Evolutionary conservation across 2,113 vertebrate species (phyloP).

Genomic region (Mellivora capensis): DNA sequence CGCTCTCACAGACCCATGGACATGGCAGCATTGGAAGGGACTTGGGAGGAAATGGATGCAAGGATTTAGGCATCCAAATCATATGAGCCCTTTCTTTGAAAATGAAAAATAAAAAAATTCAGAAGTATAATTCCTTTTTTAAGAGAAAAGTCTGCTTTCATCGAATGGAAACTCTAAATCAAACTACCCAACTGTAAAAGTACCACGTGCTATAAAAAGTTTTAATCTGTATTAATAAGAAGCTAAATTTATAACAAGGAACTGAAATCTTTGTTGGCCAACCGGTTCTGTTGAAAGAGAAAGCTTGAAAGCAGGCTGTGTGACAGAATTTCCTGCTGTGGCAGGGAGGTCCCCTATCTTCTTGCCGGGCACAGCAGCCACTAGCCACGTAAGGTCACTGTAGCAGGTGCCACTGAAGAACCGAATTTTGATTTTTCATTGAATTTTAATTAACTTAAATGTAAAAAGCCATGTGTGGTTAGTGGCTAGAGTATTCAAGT

Average conservation of each 20-base stretch:
- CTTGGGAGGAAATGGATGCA: background rate
- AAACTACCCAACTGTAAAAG: background rate
- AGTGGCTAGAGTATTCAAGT: background rate
- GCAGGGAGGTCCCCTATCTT: background rate
- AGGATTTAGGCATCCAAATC: background rate
- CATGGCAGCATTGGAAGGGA: background rate
- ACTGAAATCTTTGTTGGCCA: background rate
- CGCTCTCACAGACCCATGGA: background rate
- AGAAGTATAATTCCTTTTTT: background rate
- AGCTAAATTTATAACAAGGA: background rate
- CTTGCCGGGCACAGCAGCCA: no score
- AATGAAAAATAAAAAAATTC: background rate
- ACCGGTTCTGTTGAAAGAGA: background rate
- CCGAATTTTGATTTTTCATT: background rate
- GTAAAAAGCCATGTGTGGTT: background rate
- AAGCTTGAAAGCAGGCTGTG: background rate
- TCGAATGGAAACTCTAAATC: background rate
- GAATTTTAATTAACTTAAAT: background rate
- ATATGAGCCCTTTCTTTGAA: background rate
- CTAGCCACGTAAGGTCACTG: accelerated
- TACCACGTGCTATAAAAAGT: background rate
- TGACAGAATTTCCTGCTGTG: background rate
- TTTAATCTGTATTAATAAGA: background rate
- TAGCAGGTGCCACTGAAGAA: background rate
- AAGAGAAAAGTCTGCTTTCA: background rate